Evolutionary conservation across 2,888 invertebrate genomes (phyloP), one percentile per base, ranked within the genome.

Genomic region (Mesopsocus fuscifrons): DNA sequence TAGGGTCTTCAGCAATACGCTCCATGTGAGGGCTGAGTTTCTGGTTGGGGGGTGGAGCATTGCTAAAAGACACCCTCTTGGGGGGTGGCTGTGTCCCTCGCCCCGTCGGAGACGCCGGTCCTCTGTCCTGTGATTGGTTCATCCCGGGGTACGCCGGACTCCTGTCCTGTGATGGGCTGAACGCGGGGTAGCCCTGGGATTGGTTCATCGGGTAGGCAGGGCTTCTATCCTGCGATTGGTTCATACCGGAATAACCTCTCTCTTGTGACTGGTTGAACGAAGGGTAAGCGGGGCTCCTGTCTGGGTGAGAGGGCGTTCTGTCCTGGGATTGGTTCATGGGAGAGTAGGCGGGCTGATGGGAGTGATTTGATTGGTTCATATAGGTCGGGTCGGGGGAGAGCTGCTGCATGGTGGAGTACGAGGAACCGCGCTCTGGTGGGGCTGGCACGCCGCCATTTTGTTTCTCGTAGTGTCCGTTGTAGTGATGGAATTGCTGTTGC

Each of bases 361-460:
- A n/a, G n/a, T n/a, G n/a, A n/a, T n/a, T n/a, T n/a, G n/a, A n/a
- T n/a, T n/a, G n/a, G n/a, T n/a, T n/a, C n/a, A n/a, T n/a, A n/a
- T n/a, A n/a, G n/a, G n/a, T n/a, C n/a, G n/a, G n/a, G n/a, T n/a
- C n/a, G n/a, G n/a, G n/a, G n/a, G 11, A 31, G 30, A 16, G 34
- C 18, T 18, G 35, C 6, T 74, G 76, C 82, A 87, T 84, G 21
- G 83, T 74, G 3, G 82, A 74, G 60, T 84, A 91, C 33, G 88
- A 88, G 20, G 87, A 87, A 45, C 84, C 85, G 48, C 89, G 72
- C 59, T 87, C 84, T 2, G 89, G 89, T 17, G 88, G 87, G 34
- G 79, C 72, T 3, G 68, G 65, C 1, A 84, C 45, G 8, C 44
- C 11, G 17, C 44, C 40, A 17, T 40, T 45, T 35, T 46, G 46